Percentiles rank a stretch among this genome's conserved stretches.
Conservation (phyloP, 2,888 invertebrate genomes). For the Adineta ricciae region DNA sequence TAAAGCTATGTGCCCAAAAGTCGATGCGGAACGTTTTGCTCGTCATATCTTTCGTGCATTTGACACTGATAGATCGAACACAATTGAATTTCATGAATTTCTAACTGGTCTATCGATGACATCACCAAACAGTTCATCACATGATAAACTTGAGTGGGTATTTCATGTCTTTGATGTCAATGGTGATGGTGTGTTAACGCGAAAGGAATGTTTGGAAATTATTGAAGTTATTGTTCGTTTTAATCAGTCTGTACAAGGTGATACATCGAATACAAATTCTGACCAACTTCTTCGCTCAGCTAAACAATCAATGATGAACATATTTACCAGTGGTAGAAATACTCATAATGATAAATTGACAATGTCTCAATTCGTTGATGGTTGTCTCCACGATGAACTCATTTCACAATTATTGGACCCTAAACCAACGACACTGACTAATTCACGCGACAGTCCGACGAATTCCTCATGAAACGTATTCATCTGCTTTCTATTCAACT, state of each 20-base stretch:
- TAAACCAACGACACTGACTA: neutral
- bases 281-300: neutral
- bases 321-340: neutral
- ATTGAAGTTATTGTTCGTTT: neutral
- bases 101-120: neutral
- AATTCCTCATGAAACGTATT: neutral
- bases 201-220: neutral
- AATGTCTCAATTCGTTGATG: neutral
- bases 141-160: neutral
- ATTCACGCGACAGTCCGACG: neutral
- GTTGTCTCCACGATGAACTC: neutral
- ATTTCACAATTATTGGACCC: neutral
- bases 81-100: constrained; percentile 1
- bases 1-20: neutral
- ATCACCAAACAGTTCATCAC: neutral
- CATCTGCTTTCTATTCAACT: neutral
- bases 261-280: neutral
- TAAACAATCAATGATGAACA: neutral
- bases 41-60: constrained; percentile 8
- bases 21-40: constrained; percentile 11
- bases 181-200: neutral
- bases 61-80: neutral
- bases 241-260: neutral
- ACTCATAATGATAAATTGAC: neutral
- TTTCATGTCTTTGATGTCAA: constrained; percentile 1